Evolutionary conservation across 2,888 invertebrate genomes (phyloP).

Genomic region (Cheilosia grossa): DNA sequence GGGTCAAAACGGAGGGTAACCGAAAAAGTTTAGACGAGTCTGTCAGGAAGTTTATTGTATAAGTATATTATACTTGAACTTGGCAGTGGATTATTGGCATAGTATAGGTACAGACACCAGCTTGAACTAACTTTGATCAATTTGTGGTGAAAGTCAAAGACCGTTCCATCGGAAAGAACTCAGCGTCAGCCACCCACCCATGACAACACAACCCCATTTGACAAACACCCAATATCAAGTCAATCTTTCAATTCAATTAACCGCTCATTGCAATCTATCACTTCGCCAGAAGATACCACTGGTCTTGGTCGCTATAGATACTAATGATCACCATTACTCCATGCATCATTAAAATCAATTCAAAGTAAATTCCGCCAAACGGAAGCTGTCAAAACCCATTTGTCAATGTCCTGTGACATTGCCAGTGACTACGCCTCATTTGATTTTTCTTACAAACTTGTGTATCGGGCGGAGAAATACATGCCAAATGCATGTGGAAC

Average conservation of each 20-base stretch:
- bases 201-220: not conserved
- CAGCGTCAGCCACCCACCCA: no score
- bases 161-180: no score
- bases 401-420: slow-evolving; percentile 61
- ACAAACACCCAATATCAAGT: not conserved
- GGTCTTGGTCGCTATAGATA: not conserved
- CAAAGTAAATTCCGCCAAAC: slow-evolving; percentile 69
- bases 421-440: slow-evolving; percentile 50
- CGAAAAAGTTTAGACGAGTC: no score
- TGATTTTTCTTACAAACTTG: slow-evolving; percentile 42
- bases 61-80: no score
- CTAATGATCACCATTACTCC: slow-evolving; percentile 41
- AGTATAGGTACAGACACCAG: no score
- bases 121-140: no score
- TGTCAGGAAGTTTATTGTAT: no score
- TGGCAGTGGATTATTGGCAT: no score
- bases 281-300: not conserved
- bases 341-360: slow-evolving; percentile 65
- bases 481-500: slow-evolving; percentile 16
- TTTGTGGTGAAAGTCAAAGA: no score
- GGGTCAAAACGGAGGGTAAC: no score
- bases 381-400: slow-evolving; percentile 71
- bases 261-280: slow-evolving; percentile 7
- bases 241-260: slow-evolving; percentile 30
- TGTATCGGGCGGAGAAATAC: not conserved